A percentile compares a stretch with the other conserved stretches of the same genome.
Evolutionary conservation across 2,888 invertebrate species (phyloP).

Genomic region (Ophioninae sp.): DNA sequence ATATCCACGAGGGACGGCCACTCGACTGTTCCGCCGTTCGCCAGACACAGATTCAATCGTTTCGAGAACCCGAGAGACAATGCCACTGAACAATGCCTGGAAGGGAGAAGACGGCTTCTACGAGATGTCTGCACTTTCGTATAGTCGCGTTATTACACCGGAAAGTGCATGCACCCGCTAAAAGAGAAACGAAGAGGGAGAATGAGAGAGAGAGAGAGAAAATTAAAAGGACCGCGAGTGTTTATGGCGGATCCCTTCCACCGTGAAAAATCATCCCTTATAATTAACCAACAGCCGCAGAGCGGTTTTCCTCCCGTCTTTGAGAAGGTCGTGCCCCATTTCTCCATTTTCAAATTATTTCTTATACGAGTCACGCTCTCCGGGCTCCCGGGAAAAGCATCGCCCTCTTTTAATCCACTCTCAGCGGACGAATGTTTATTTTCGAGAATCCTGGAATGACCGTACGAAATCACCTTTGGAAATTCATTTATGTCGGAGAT

Average conservation of each 20-base stretch:
- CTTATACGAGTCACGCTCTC: neutral
- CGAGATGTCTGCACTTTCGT: conserved; percentile 56
- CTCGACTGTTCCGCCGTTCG: conserved; percentile 47
- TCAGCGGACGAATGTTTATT: neutral
- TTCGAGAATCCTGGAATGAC: too few relatives aligned
- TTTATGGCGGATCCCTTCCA: conserved; percentile 76
- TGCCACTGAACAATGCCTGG: conserved; percentile 74
- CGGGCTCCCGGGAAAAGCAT: neutral
- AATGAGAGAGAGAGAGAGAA: conserved; percentile 11
- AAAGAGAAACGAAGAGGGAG: conserved; percentile 12
- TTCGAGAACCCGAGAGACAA: conserved; percentile 71
- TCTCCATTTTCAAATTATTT: neutral
- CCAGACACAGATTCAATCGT: conserved; percentile 70
- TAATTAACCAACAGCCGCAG: conserved; percentile 68
- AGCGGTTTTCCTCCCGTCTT: conserved; percentile 14
- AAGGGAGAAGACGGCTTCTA: conserved; percentile 55
- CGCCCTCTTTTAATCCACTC: neutral
- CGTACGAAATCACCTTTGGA: too few relatives aligned
- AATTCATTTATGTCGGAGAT: too few relatives aligned
- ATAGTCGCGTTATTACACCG: conserved; percentile 32
- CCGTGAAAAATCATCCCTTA: conserved; percentile 76
- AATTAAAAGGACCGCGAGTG: conserved; percentile 66
- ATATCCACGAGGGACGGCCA: conserved; percentile 34
- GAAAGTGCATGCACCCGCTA: conserved; percentile 47
- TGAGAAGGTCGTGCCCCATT: neutral